Evolutionary conservation across 2,113 vertebrate species (phyloP), one percentile per base, ranked within the genome.

Genomic region (Odontophorus gujanensis): DNA sequence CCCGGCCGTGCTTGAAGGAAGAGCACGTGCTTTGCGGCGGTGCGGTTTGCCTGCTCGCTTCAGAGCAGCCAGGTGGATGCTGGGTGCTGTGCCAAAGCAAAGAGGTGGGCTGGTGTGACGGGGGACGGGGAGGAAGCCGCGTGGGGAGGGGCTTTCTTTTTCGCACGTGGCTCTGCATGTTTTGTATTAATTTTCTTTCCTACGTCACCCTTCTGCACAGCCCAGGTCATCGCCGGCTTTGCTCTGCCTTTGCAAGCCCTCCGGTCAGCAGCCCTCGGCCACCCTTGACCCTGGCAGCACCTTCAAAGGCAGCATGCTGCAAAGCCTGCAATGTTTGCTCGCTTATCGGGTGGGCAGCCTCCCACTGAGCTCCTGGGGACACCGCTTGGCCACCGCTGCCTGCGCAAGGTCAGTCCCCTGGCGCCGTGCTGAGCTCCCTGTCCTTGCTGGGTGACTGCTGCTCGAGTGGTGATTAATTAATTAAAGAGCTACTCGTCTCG

Each of bases 251-350:
- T 5, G 3, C 65, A 81, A 94, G 69, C 58, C 58, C 75, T 62
- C 67, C 55, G 86, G 69, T 87, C 96, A 91, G 88, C 81, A 85
- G 75, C 88, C 75, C 51, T 11, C 3, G 0, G 82, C 87, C 85
- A 94, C 81, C 96, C 91, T 93, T 82, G 94, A 94, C 94, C 93
- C 94, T 94, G 94, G 96, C 93, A 95, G 91, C 91, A 91, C 87
- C 96, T 96, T 96, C 97, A 97, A 97, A 97, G 96, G 79, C 62
- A 96, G n/a, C 84, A 95, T 89, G 95, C 96, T 95, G 93, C 89
- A 66, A 66, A 89, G 89, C 34, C 1, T 94, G 96, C 96, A 96
- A 97, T 97, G 95, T 97, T 97, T 95, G 95, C 94, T 97, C 81
- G 19, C 34, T 3, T 93, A 82, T 84, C 81, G 88, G 81, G 81